These are phyloP conservation scores for Nymphalis io DNA, from an alignment of 1,140 invertebrate species.

Conservation along the genomic window DNA sequence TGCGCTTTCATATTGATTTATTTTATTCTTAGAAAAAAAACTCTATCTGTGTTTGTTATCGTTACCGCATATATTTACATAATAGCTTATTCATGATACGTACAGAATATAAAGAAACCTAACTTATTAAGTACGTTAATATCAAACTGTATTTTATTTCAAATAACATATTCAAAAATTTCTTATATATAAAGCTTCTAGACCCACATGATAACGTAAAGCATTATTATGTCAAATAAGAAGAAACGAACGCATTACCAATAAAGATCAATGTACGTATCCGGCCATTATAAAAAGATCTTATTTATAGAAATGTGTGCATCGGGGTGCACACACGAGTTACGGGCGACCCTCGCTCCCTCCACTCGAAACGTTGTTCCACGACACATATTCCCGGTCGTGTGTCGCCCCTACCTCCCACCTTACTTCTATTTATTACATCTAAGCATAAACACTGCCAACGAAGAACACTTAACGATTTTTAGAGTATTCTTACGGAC, in stretches of 20 bases:
- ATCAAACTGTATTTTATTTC: neutral
- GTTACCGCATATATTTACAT: too few relatives aligned
- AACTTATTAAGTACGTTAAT: too few relatives aligned
- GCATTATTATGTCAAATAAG: conserved; percentile 21
- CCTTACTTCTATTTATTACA: conserved; percentile 51
- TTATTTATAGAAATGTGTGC: conserved; percentile 43
- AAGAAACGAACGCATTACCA: conserved; percentile 24
- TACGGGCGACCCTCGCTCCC: conserved; percentile 41
- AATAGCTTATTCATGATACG: too few relatives aligned
- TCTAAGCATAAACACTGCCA: conserved; percentile 45
- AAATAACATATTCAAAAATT: neutral
- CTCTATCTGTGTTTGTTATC: too few relatives aligned
- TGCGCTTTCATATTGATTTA: too few relatives aligned
- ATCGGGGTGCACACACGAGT: conserved; percentile 41
- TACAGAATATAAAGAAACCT: too few relatives aligned
- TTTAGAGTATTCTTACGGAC: conserved; percentile 39
- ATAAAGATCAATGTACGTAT: conserved; percentile 47
- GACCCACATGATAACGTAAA: neutral
- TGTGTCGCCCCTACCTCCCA: conserved; percentile 46
- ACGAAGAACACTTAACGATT: conserved; percentile 43
- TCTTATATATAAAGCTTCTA: neutral
- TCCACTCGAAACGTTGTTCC: conserved; percentile 52
- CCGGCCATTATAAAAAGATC: conserved; percentile 50
- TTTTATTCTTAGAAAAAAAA: too few relatives aligned
- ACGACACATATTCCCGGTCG: conserved; percentile 54